Base-by-base conservation (phyloP, 2,888 invertebrate genomes). In the Lypha dubia region DNA sequence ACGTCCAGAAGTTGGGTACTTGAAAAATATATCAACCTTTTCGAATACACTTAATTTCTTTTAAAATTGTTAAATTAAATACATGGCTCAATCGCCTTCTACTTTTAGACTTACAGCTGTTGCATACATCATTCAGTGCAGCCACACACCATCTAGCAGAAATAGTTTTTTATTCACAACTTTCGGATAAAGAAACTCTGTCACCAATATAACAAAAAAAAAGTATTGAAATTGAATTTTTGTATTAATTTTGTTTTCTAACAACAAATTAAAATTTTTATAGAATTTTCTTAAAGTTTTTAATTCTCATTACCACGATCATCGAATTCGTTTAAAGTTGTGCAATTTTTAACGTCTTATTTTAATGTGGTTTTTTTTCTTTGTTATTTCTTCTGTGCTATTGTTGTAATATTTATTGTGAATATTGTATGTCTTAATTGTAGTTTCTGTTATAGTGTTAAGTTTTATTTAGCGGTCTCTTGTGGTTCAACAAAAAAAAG, bases 401-500 rank as follows among this genome's bases (percentile, higher is more conserved):
- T 32, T 53, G 28, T 65, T 65, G 15, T 46, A 75, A 58, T 58
- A 67, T n/a, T n/a, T n/a, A n/a, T n/a, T n/a, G n/a, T 17, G n/a
- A 53, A 44, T 67, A 76, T 46, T 56, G 41, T 58, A n/a, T 20
- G 13, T 65, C 38, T 38, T 65, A 24, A n/a, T 35, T 60, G 67
- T 60, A 71, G 22, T 51, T 35, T 38, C 15, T 24, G 4, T 8
- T 9, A 4, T 28, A 63, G 82, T 70, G 67, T 73, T 74, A 71
- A 74, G 9, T 63, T 51, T 67, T 60, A n/a, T 56, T 77, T 32
- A 77, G 63, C 28, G 41, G 51, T 53, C 46, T 84, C 62, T 71
- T 81, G 68, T 81, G n/a, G n/a, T 79, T 65, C 49, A 28, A 63
- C 62, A 22, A 62, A 63, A 62, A 74, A 67, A 20, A 71, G 65